These are phyloP conservation scores for Ondatra zibethicus DNA, from an alignment of 2,113 vertebrate species.

Conservation along the genomic window DNA sequence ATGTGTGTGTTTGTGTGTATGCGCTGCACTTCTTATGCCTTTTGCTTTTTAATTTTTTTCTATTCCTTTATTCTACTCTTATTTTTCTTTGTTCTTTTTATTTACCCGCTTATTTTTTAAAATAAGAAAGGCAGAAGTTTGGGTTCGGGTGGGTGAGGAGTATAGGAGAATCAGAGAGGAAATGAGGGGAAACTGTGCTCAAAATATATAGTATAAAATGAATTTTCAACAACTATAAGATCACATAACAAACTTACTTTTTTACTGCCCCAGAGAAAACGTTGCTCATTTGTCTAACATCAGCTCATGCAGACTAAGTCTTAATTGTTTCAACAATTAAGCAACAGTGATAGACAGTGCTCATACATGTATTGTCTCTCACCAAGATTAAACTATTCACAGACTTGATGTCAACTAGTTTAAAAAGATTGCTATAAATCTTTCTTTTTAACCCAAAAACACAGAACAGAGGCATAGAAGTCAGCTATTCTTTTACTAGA, in stretches of 20 bases:
- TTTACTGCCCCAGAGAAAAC: not conserved
- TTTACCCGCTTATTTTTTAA: not conserved
- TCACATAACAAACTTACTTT: not conserved
- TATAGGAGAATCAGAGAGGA: not conserved
- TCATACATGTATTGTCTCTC: not conserved
- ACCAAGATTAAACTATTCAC: not conserved
- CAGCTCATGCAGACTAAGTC: not conserved
- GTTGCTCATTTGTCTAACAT: constrained; percentile 3
- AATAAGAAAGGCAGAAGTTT: not conserved
- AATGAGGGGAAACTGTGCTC: not conserved
- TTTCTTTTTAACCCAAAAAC: constrained; percentile 15
- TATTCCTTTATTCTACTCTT: not conserved
- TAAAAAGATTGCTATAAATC: not conserved
- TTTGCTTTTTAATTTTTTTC: not conserved
- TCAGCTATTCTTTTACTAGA: not conserved
- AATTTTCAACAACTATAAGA: not conserved
- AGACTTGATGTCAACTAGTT: not conserved
- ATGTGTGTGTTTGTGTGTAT: not conserved
- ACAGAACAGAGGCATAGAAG: not conserved
- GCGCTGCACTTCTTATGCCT: not conserved
- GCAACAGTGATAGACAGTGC: not conserved
- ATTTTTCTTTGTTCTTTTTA: not conserved
- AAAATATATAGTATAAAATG: not conserved
- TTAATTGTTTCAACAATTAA: not conserved
- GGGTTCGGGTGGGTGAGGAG: fast-evolving